Evolutionary conservation across 2,888 invertebrate species (phyloP), one percentile per base, ranked within the genome.

Genomic region (Myathropa florea): DNA sequence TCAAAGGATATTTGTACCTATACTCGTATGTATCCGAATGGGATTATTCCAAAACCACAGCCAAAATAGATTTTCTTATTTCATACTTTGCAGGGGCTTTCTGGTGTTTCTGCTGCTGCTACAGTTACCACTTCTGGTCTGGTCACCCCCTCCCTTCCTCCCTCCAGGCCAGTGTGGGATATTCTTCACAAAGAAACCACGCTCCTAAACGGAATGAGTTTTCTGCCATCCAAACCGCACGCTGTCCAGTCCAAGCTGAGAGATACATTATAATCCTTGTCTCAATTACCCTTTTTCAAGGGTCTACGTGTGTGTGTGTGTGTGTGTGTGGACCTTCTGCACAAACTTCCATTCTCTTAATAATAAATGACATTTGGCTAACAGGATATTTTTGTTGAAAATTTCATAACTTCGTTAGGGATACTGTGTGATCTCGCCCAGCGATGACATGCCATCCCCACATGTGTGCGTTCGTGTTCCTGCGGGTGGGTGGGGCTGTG

Each of bases 371-470:
- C 86, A 83, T 78, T 86, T 86, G 83, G 78, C 73, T 75, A 78
- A 79, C 70, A 78, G 78, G 83, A 78, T 83, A 86, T 86, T 78
- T 85, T 83, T 83, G 83, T 53, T 86, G 83, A 86, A 83, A 86
- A 78, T 86, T 83, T 86, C 86, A 86, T 86, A 83, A 86, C 86
- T 86, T 83, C 75, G 83, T 85, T 85, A 82, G 82, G 18, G 82
- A 78, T 78, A 64, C 63, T 72, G 65, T 80, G 70, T 46, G 53
- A 64, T 53, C 59, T 23, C 53, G 14, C n/a, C 28, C 55, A 65
- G 53, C 33, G 77, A 68, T 64, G 77, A 77, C 67, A 70, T 77
- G 63, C 46, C 18, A 57, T 60, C 60, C 67, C 18, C 12, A 24
- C 68, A 33, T 57, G 33, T 79, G 21, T 39, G 39, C n/a, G n/a